Base-by-base conservation (phyloP, 1,140 invertebrate genomes). In the Drosophila nasuta region DNA sequence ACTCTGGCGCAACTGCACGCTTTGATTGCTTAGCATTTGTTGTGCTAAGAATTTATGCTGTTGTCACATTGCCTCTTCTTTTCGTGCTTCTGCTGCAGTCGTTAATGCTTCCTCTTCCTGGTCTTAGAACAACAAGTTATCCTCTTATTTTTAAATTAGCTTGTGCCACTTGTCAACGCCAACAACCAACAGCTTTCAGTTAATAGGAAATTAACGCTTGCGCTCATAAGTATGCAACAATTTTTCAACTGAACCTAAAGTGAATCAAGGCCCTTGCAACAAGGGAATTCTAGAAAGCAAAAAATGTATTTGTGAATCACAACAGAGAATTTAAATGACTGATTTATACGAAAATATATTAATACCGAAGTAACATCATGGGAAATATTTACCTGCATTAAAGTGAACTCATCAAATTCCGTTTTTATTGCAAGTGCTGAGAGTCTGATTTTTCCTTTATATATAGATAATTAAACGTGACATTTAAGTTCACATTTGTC, bases 91-190 rank as follows among this genome's bases (percentile, higher is more conserved):
- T 49, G 30, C 30, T 3, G 1, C 25, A 1, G 2, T 25, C 4
- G n/a, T 2, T 13, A 30, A 6, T n/a, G n/a, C 7, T 17, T 33
- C 20, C 8, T 35, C 15, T 2, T 60, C 15, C 7, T 46, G 10
- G 8, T 48, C 7, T 48, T 62, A 35, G 8, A 45, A 38, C 35
- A 38, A 38, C 11, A 45, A 43, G 30, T 33, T 59, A n/a, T 35
- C 67, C 49, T 15, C 30, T 43, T 43, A 41, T 72, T 73, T 81
- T 75, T 65, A 82, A 82, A 82, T 83, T 79, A 82, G 76, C 80
- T 49, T 69, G 45, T 76, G 68, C 64, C 76, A 52, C 35, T 38
- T 38, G 46, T 17, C 51, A 63, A 25, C 54, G 58, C 7, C 63
- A 57, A 48, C 35, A 56, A 68, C 43, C 15, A 30, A 35, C 35